Evolutionary conservation across 2,113 vertebrate genomes (phyloP), one percentile per base, ranked within the genome.

Genomic region (Gavia stellata): DNA sequence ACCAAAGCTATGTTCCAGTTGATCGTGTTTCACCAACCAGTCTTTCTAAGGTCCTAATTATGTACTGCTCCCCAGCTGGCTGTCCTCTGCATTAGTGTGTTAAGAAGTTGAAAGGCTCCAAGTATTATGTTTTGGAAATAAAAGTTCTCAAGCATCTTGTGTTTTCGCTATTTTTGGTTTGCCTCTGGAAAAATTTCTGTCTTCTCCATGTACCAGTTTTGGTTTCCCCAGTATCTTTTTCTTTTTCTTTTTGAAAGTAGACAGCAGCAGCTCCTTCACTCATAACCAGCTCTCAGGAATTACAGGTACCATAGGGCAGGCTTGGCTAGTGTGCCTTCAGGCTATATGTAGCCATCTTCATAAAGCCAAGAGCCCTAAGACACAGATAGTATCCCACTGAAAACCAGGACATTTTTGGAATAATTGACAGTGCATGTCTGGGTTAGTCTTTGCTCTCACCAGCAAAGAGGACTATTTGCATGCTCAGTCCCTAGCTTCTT

Each of bases 401-500:
- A 91, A 47, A 52, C 34, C 33, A 36, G 49, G 36, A 45, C 9
- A 8, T 19, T 81, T 44, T n/a, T 24, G 44, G 68, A 81, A 47
- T 52, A 52, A 47, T 9, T 26, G 53, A 9, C 59, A 50, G 20
- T 19, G n/a, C 20, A 1, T 31, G 29, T 8, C 50, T 24, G 58
- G 24, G n/a, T 77, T 65, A 50, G 26, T 61, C 28, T 23, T 65
- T 38, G 29, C 23, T 66, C 25, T 81, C 9, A 12, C 4, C 29
- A 44, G n/a, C 8, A 19, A 52, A 70, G 34, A 40, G 26, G 38
- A 17, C n/a, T 55, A 3, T 44, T 49, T 40, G 9, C 38, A 16
- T 20, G 26, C 15, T 3, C 0, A 0, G 33, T 25, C 29, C 10
- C 63, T 26, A 5, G 68, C 16, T 40, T 21, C 21, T 38, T 61